These are phyloP conservation scores for Sinocyclocheilus anshuiensis DNA, from an alignment of 2,113 vertebrate species.

Conservation along the genomic window DNA sequence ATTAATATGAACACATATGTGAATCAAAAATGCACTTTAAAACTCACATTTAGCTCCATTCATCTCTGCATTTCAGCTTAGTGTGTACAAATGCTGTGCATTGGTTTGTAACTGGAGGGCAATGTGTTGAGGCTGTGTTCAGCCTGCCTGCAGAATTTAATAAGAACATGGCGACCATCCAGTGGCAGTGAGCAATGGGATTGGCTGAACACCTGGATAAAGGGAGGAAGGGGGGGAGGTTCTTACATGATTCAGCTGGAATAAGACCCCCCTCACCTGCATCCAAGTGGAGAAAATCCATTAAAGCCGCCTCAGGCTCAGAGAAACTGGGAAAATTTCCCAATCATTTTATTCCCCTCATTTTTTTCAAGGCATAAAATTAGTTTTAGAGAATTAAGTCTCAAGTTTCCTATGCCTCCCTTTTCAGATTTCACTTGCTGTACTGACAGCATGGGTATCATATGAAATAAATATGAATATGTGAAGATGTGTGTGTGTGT, in stretches of 20 bases:
- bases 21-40: conserved; percentile 23
- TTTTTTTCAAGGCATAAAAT: conserved; percentile 41
- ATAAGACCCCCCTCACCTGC: conserved; percentile 84
- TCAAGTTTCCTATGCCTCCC: conserved; percentile 41
- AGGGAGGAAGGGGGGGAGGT: conserved; percentile 58
- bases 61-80: conserved; percentile 18
- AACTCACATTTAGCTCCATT: conserved; percentile 28
- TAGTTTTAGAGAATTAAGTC: conserved; percentile 45
- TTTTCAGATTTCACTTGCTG: neutral
- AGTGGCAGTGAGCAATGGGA: conserved; percentile 83
- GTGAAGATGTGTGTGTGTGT: neutral
- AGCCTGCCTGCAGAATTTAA: conserved; percentile 91
- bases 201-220: conserved; percentile 87
- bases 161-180: conserved; percentile 90
- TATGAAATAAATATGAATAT: neutral
- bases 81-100: neutral
- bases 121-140: conserved; percentile 64
- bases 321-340: conserved; percentile 78
- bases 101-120: conserved; percentile 55
- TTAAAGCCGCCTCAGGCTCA: conserved; percentile 87
- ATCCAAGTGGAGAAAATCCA: conserved; percentile 81
- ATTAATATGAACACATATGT: conserved; percentile 36
- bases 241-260: conserved; percentile 64
- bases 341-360: conserved; percentile 66
- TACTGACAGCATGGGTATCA: neutral